These are phyloP conservation scores for Amphiprion clarkii DNA, from an alignment of 2,797 vertebrate species.

Conservation along the genomic window DNA sequence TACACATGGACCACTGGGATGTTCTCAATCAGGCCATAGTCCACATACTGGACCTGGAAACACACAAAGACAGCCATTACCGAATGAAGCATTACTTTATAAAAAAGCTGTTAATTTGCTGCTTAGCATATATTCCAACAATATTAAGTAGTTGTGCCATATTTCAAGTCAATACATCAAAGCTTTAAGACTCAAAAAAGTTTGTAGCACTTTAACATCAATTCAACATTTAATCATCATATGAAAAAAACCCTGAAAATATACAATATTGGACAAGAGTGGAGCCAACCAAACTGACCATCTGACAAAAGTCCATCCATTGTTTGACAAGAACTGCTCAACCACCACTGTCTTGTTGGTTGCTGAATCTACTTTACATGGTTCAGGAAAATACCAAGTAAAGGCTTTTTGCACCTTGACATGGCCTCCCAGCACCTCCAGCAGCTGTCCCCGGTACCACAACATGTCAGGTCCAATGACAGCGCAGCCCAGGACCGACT, in stretches of 20 bases:
- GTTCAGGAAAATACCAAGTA: not conserved
- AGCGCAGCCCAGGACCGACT: slow-evolving; percentile 88
- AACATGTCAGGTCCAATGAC: slow-evolving; percentile 91
- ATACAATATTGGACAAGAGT: no score
- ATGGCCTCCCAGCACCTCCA: slow-evolving; percentile 84
- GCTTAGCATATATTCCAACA: no score
- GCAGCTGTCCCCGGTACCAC: slow-evolving; percentile 91
- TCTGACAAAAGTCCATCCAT: no score
- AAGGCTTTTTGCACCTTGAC: slow-evolving; percentile 83
- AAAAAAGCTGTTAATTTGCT: no score
- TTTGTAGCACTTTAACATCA: no score
- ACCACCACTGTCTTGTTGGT: not conserved
- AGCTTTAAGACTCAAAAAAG: no score
- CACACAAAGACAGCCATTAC: not conserved
- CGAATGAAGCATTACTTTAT: not conserved
- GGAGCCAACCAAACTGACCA: no score
- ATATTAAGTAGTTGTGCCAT: no score
- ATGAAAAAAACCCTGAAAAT: no score
- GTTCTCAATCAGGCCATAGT: slow-evolving; percentile 90
- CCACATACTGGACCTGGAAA: slow-evolving; percentile 91
- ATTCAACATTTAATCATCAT: no score
- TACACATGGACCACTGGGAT: slow-evolving; percentile 93
- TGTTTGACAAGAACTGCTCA: no score
- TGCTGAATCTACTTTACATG: not conserved
- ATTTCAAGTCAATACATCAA: no score